Evolutionary conservation across 1,140 invertebrate species (phyloP), one percentile per base, ranked within the genome.

Genomic region (Anastrepha obliqua): DNA sequence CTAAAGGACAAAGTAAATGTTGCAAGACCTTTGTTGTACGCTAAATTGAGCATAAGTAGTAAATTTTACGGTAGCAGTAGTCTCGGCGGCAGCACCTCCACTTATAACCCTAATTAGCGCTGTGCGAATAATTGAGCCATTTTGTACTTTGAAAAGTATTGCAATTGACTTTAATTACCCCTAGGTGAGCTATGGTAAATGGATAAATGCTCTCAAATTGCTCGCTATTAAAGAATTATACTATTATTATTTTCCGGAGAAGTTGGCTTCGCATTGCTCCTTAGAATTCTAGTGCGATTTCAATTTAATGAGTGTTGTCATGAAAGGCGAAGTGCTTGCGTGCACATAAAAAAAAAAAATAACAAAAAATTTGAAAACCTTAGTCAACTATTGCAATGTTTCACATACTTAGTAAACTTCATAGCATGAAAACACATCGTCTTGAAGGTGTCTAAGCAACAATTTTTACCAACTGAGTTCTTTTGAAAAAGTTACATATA

Each of bases 51-150:
- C 15, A 62, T 17, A 13, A 62, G 17, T n/a, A 15, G 13, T 62
- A 62, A 62, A n/a, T 13, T 13, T n/a, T 17, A 5, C 60, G 1
- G 42, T 8, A 15, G 15, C 67, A 47, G 6, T 39, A 44, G 39
- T 7, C 39, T 13, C 39, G 42, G 39, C 39, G 0, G 15, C 67
- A 44, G 7, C 67, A 70, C 65, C 9, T 13, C 13, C 39, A 5
- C 67, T 74, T 6, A 74, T 17, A 74, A n/a, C 4, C 13, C 39
- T 47, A 74, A 74, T 47, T 74, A 74, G 39, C 17, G 13, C 15
- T 44, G 15, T 74, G 67, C 42, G 39, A 74, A 74, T 74, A 74
- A 47, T 74, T 74, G 67, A 47, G 67, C 42, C 17, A 74, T n/a
- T 74, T 47, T n/a, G 0, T 74, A 11, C 67, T 47, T 15, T 8